Conservation (phyloP, 1,140 invertebrate species). For the Bombus haemorrhoidalis region DNA sequence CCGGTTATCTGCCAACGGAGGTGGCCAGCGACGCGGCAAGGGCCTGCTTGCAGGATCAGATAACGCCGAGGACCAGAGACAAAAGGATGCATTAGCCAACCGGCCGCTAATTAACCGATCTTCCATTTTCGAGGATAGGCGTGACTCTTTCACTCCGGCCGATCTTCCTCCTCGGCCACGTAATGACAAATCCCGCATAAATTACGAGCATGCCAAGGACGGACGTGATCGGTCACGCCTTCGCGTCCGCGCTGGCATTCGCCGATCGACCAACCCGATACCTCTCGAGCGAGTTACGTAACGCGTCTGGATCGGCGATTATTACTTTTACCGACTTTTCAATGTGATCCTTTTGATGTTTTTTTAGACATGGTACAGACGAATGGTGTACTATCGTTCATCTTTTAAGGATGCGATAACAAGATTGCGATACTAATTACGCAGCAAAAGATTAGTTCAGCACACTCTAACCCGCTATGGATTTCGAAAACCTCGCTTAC, state of each 20-base stretch:
- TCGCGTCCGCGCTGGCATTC: conserved; percentile 39
- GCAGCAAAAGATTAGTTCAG: too few species aligned
- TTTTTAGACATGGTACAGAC: neutral
- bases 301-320: neutral
- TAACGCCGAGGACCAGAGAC: conserved; percentile 55
- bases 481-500: too few species aligned
- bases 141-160: conserved; percentile 52
- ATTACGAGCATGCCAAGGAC: conserved; percentile 67
- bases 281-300: conserved; percentile 46
- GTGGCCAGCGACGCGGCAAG: conserved; percentile 57
- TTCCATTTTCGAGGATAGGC: conserved; percentile 72
- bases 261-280: conserved; percentile 42
- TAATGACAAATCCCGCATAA: conserved; percentile 79
- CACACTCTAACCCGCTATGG: too few species aligned
- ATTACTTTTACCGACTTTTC: neutral
- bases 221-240: conserved; percentile 65
- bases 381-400: too few species aligned
- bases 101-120: conserved; percentile 76
- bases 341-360: neutral
- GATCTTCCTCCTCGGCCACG: conserved; percentile 33
- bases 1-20: conserved; percentile 64
- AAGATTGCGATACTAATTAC: too few species aligned
- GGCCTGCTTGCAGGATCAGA: conserved; percentile 56
- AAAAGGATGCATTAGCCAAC: conserved; percentile 78
- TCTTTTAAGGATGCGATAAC: too few species aligned